These are phyloP conservation scores for Colletes gigas DNA, from an alignment of 1,140 invertebrate genomes.

Conservation along the genomic window DNA sequence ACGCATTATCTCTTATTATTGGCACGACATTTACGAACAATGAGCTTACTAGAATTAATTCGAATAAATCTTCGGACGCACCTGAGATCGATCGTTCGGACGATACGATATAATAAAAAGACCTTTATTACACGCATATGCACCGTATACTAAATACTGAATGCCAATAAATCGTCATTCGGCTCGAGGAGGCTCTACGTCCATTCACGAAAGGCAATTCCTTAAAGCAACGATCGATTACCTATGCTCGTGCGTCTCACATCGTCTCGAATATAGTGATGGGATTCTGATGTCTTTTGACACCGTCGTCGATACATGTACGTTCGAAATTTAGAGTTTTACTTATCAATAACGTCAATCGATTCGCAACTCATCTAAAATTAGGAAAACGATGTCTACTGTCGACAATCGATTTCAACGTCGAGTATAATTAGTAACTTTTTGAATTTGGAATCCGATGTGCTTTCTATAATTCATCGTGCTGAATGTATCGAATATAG, in stretches of 20 bases:
- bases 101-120: slow-evolving; percentile 54
- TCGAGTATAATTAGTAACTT: too few species aligned
- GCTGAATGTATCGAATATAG: too few species aligned
- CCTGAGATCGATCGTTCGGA: slow-evolving; percentile 60
- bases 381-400: too few species aligned
- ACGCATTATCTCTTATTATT: slow-evolving; percentile 62
- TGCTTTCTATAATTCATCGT: too few species aligned
- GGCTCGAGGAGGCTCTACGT: slow-evolving; percentile 45
- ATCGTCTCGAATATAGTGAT: neutral
- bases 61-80: slow-evolving; percentile 62
- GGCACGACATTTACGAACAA: slow-evolving; percentile 68
- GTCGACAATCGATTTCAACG: too few species aligned
- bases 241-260: neutral
- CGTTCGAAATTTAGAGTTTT: too few species aligned
- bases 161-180: slow-evolving; percentile 35
- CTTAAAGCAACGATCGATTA: slow-evolving; percentile 15
- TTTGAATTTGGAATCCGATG: too few species aligned
- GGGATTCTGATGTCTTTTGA: too few species aligned
- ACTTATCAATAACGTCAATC: too few species aligned
- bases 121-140: slow-evolving; percentile 29
- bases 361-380: too few species aligned
- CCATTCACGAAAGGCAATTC: slow-evolving; percentile 35
- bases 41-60: slow-evolving; percentile 63
- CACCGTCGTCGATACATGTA: too few species aligned
- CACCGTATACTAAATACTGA: slow-evolving; percentile 31